Evolutionary conservation across 1,140 invertebrate genomes (phyloP), one percentile per base, ranked within the genome.

Genomic region (Lanistes nyassanus): DNA sequence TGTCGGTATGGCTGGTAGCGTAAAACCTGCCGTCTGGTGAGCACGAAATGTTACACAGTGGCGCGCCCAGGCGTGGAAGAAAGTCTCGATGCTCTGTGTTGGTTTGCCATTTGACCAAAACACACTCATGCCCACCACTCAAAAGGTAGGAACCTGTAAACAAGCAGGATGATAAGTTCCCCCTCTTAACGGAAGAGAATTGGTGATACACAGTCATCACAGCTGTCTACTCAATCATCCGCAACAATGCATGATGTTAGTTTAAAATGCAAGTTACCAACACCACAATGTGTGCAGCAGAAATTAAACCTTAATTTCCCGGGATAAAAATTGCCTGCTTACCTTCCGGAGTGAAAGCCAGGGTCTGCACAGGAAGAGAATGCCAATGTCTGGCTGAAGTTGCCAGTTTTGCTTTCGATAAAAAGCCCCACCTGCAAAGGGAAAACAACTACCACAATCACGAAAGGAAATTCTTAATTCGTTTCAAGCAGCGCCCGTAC

Each of bases 301-400:
- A 26, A 39, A n/a, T n/a, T 36, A 21, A 23, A 31, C 9, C 42
- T 23, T 23, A 39, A 67, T 21, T 56, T 29, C 21, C 9, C 23
- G 75, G n/a, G 42, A 76, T 55, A 23, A 76, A 19, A 53, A 21
- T 26, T 37, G 39, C 13, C 29, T 37, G 6, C 60, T 89, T 90
- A 90, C 95, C 95, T 79, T 92, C 92, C 71, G 89, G 84, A 55
- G 94, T 93, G 84, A 95, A 96, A 6, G 88, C 88, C 29, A 96
- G 84, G 84, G 93, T 92, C 60, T 90, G 90, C 2, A 96, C 93
- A 74, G 93, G 91, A 73, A 94, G 90, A n/a, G 92, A 92, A 88
- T 96, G 95, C 95, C 95, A 96, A 85, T 96, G 95, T 81, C 92
- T 92, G 31, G 92, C 88, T 23, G 91, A 88, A 83, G 91, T 90